Conservation (phyloP, 2,888 invertebrate species). For the Calameuta pallipes region DNA sequence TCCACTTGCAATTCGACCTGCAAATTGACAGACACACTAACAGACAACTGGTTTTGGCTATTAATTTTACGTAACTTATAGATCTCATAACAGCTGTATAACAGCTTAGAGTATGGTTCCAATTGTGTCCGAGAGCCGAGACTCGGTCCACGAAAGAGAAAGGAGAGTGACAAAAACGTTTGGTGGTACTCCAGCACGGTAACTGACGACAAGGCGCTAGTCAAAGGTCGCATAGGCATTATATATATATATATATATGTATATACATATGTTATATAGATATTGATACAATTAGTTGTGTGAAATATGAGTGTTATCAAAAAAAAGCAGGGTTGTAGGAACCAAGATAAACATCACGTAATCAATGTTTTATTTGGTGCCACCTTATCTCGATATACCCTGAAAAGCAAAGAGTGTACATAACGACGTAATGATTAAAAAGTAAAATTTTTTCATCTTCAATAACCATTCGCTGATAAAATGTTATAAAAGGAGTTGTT, state of each 20-base stretch:
- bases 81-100: neutral
- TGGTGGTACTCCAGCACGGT: conserved; percentile 8
- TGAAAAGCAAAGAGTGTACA: neutral
- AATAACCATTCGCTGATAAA: neutral
- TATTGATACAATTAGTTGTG: neutral
- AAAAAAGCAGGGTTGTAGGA: neutral
- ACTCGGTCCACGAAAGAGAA: conserved; percentile 24
- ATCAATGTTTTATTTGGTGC: conserved; percentile 1
- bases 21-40: neutral
- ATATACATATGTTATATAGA: neutral
- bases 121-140: conserved; percentile 4
- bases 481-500: neutral
- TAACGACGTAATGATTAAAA: neutral
- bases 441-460: neutral
- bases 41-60: neutral
- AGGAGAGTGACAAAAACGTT: conserved; percentile 24
- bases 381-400: neutral
- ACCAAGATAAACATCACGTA: neutral
- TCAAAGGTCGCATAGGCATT: conserved; percentile 12
- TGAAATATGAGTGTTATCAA: neutral
- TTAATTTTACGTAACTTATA: conserved; percentile 3
- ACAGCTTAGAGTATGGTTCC: conserved; percentile 1
- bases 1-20: neutral
- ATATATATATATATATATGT: neutral
- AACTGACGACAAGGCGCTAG: conserved; percentile 2